phyloP scores from a whole-genome alignment of 2,113 vertebrate species.

The Sigmodon hispidus region DNA sequence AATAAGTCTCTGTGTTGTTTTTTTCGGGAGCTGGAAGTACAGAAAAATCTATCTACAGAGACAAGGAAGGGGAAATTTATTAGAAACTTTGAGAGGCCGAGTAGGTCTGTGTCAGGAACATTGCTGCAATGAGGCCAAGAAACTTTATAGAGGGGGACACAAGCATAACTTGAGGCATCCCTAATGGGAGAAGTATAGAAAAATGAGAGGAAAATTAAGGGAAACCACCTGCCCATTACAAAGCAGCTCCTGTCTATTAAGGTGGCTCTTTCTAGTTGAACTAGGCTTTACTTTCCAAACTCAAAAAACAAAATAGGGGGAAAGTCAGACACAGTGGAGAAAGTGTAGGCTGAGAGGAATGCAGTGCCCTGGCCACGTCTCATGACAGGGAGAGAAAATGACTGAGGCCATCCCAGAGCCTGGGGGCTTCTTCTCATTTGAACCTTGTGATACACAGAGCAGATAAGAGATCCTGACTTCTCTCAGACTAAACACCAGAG shows the following conservation, averaged over 20 bases:
- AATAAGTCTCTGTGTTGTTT: too few relatives aligned
- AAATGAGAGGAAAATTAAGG: not conserved
- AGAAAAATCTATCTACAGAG: not conserved
- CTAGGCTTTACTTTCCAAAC: not conserved
- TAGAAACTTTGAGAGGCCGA: not conserved
- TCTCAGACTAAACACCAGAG: not conserved
- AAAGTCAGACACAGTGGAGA: not conserved
- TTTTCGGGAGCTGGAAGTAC: too few relatives aligned
- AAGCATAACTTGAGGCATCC: accelerated
- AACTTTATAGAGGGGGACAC: not conserved
- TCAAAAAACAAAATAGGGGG: not conserved
- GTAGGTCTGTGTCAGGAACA: not conserved
- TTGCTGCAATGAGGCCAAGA: not conserved
- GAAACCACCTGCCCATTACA: not conserved
- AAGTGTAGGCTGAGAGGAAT: not conserved
- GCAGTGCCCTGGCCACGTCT: not conserved
- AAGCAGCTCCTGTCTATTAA: not conserved
- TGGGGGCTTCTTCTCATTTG: not conserved
- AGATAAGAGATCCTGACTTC: not conserved
- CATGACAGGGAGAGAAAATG: not conserved
- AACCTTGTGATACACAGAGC: not conserved
- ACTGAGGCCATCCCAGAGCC: not conserved
- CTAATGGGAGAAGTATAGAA: not conserved
- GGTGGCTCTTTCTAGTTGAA: not conserved
- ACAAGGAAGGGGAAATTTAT: not conserved